phyloP scores from a whole-genome alignment of 2,113 vertebrate species.

The Thymallus thymallus region DNA sequence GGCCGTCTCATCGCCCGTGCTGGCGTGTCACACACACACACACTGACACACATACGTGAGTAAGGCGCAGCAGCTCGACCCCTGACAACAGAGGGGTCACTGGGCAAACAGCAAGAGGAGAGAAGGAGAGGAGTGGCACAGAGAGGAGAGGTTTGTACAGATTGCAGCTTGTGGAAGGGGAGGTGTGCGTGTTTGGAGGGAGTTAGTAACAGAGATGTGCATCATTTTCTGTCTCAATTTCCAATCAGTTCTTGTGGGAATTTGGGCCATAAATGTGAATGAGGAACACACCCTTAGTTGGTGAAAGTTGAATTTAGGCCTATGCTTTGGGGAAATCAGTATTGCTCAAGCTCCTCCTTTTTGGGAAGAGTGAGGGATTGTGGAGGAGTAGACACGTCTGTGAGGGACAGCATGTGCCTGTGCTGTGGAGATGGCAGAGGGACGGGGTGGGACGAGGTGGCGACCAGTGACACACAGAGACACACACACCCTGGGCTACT shows the following conservation, averaged over 20 bases:
- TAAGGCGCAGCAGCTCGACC: slow-evolving; percentile 63
- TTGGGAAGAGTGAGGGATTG: not conserved
- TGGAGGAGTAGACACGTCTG: slow-evolving; percentile 49
- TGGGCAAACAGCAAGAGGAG: slow-evolving; percentile 23
- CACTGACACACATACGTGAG: slow-evolving; percentile 31
- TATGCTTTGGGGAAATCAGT: not conserved
- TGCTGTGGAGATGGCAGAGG: slow-evolving; percentile 45
- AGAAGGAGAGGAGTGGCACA: slow-evolving; percentile 1
- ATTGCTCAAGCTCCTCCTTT: not conserved
- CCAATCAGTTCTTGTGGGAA: too few species aligned
- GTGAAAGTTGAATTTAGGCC: not conserved
- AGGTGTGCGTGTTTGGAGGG: slow-evolving; percentile 14
- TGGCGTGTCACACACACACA: slow-evolving; percentile 56
- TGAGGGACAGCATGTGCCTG: slow-evolving; percentile 9
- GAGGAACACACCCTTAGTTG: too few species aligned
- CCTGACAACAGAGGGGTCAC: slow-evolving; percentile 70
- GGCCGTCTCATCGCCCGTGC: slow-evolving; percentile 85
- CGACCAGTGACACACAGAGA: slow-evolving; percentile 64
- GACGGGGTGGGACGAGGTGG: slow-evolving; percentile 56
- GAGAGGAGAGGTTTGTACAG: slow-evolving; percentile 53
- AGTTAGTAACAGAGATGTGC: not conserved
- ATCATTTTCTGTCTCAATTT: too few species aligned
- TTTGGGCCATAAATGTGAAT: too few species aligned
- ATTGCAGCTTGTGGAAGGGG: slow-evolving; percentile 45
- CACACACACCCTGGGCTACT: slow-evolving; percentile 55